Conservation (phyloP, 2,113 vertebrate genomes). For the Amazona guildingii region DNA sequence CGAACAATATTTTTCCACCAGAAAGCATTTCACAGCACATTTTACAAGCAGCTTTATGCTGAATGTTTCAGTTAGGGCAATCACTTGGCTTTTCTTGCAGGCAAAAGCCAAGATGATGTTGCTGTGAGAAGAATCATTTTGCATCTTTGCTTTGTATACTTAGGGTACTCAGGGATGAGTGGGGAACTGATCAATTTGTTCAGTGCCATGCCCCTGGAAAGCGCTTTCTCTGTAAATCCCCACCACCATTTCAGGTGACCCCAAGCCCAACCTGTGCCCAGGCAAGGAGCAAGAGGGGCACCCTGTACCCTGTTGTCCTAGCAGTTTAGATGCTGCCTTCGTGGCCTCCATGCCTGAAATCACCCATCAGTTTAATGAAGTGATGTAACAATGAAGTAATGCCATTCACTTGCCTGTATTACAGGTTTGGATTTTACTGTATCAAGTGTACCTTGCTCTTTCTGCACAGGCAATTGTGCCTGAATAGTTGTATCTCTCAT, state of each 20-base stretch:
- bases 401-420: not conserved
- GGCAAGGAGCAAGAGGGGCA: accelerated
- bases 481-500: not conserved
- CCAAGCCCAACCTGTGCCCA: not conserved
- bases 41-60: not conserved
- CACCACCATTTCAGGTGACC: not conserved
- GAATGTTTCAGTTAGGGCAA: not conserved
- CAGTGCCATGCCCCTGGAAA: not conserved
- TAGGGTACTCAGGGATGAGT: not conserved
- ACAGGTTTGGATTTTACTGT: not conserved
- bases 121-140: not conserved
- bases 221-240: not conserved
- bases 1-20: not conserved
- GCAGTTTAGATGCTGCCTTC: not conserved
- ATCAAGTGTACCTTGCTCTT: accelerated
- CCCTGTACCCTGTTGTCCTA: not conserved
- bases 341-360: not conserved
- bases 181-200: not conserved
- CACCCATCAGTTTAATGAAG: not conserved
- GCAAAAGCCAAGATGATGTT: not conserved
- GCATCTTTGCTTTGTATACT: not conserved
- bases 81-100: not conserved
- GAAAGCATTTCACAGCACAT: not conserved
- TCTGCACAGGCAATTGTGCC: not conserved
- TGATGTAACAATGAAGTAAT: not conserved